Conservation (phyloP, 1,140 invertebrate species). For the Drosophila varians region DNA sequence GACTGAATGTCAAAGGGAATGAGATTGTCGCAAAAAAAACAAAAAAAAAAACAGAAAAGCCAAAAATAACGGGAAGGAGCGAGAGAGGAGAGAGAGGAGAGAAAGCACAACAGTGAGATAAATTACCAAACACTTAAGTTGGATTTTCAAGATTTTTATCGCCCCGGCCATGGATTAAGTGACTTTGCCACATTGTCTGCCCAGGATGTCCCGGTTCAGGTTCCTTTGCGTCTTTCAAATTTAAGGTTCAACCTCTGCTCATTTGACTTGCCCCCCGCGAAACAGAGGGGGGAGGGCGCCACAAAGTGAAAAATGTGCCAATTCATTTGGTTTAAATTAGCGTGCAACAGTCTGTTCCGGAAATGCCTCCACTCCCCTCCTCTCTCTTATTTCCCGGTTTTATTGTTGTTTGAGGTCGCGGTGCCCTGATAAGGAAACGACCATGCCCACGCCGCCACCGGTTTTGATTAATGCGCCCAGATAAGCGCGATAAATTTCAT, state of each 20-base stretch:
- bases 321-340: conserved; percentile 84
- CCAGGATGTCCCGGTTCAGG: background rate
- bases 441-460: conserved; percentile 43
- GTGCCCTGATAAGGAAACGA: conserved; percentile 32
- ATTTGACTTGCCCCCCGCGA: conserved; percentile 34
- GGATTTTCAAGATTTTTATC: conserved; percentile 84
- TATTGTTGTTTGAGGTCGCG: conserved; percentile 52
- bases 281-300: conserved; percentile 3
- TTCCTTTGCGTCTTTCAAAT: background rate
- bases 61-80: background rate
- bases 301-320: conserved; percentile 83
- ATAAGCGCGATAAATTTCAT: conserved; percentile 82
- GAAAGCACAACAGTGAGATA: conserved; percentile 64
- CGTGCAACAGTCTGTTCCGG: conserved; percentile 73
- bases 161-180: conserved; percentile 77
- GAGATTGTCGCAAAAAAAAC: conserved; percentile 42
- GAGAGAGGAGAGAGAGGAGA: background rate
- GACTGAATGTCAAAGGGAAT: conserved; percentile 45
- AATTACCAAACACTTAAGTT: conserved; percentile 83
- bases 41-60: background rate
- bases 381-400: conserved; percentile 8
- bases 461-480: conserved; percentile 78
- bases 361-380: conserved; percentile 13
- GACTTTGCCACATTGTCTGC: conserved; percentile 60
- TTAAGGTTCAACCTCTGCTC: conserved; percentile 48